phyloP scores from a whole-genome alignment of 2,888 invertebrate genomes.

The Sepioteuthis lessoniana region DNA sequence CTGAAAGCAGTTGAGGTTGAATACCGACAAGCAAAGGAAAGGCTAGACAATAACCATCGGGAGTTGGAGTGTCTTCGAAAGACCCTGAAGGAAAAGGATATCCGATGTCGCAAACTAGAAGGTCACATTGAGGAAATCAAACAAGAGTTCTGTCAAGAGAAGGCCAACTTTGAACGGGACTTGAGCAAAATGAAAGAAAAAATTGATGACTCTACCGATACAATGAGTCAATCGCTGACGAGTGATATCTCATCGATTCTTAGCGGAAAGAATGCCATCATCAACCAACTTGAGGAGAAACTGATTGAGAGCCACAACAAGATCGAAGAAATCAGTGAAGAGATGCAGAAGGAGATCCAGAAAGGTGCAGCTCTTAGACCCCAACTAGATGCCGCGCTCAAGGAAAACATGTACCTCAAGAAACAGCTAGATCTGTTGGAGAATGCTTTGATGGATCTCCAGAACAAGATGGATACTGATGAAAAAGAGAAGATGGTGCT shows the following conservation, averaged over 20 bases:
- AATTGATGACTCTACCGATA: slow-evolving; percentile 84
- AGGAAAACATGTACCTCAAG: slow-evolving; percentile 42
- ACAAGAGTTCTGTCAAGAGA: slow-evolving; percentile 71
- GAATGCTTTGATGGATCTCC: slow-evolving; percentile 58
- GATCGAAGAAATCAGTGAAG: slow-evolving; percentile 68
- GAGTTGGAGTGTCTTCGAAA: slow-evolving; percentile 56
- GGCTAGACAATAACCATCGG: slow-evolving; percentile 63
- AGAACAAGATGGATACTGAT: slow-evolving; percentile 60
- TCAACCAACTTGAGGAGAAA: slow-evolving; percentile 91
- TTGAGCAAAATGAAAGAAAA: slow-evolving; percentile 85
- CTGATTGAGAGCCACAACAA: slow-evolving; percentile 71
- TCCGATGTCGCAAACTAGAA: slow-evolving; percentile 62
- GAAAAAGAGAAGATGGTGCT: slow-evolving; percentile 64
- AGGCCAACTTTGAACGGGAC: slow-evolving; percentile 69
- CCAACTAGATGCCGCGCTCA: slow-evolving; percentile 36
- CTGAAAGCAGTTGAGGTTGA: slow-evolving; percentile 68
- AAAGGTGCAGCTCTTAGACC: slow-evolving; percentile 39
- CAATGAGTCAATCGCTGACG: slow-evolving; percentile 67
- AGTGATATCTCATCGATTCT: slow-evolving; percentile 78
- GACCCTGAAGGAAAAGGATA: slow-evolving; percentile 64
- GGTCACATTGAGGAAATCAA: slow-evolving; percentile 66
- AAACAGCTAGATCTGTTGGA: slow-evolving; percentile 60
- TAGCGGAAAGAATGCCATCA: slow-evolving; percentile 90
- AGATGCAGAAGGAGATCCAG: slow-evolving; percentile 66
- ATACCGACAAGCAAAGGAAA: slow-evolving; percentile 66